Conservation (phyloP, 2,113 vertebrate species). For the Hippocampus barbouri region DNA sequence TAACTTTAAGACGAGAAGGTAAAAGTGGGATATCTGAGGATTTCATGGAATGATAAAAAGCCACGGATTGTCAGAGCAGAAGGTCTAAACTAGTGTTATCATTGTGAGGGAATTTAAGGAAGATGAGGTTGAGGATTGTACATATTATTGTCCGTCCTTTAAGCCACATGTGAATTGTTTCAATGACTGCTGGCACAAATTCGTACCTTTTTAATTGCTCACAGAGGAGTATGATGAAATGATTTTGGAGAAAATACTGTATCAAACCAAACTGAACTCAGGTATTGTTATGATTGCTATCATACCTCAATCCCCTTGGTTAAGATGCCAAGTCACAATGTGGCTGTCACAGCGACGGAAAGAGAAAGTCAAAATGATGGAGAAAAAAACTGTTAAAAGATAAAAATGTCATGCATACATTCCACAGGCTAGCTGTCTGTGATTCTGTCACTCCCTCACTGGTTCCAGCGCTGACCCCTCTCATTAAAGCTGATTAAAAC, state of each 20-base stretch:
- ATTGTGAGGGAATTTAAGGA: conserved; percentile 44
- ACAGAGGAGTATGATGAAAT: conserved; percentile 5
- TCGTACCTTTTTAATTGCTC: conserved; percentile 36
- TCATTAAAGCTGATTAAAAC: conserved; percentile 79
- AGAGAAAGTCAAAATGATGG: conserved; percentile 48
- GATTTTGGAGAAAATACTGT: conserved; percentile 44
- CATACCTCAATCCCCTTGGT: conserved; percentile 44
- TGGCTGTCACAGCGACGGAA: conserved; percentile 35
- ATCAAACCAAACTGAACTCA: conserved; percentile 37
- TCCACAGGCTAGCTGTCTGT: conserved; percentile 40
- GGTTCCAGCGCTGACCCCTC: conserved; percentile 70
- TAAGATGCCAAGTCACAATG: conserved; percentile 51
- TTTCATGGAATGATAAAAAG: conserved; percentile 55
- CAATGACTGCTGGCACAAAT: conserved; percentile 22
- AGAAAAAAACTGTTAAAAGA: conserved; percentile 37
- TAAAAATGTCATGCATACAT: conserved; percentile 37
- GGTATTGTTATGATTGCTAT: conserved; percentile 40
- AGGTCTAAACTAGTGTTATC: conserved; percentile 59
- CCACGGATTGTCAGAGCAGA: conserved; percentile 47
- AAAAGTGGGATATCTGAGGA: conserved; percentile 59
- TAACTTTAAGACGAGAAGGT: conserved; percentile 51
- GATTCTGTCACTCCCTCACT: conserved; percentile 39
- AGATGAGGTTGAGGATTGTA: conserved; percentile 31
- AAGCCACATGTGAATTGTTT: conserved; percentile 33
- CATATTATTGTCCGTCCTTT: conserved; percentile 12